A percentile compares a stretch with the other conserved stretches of the same genome.
These are phyloP conservation scores for Shinisaurus crocodilurus DNA, from an alignment of 2,113 vertebrate genomes.

Conservation along the genomic window DNA sequence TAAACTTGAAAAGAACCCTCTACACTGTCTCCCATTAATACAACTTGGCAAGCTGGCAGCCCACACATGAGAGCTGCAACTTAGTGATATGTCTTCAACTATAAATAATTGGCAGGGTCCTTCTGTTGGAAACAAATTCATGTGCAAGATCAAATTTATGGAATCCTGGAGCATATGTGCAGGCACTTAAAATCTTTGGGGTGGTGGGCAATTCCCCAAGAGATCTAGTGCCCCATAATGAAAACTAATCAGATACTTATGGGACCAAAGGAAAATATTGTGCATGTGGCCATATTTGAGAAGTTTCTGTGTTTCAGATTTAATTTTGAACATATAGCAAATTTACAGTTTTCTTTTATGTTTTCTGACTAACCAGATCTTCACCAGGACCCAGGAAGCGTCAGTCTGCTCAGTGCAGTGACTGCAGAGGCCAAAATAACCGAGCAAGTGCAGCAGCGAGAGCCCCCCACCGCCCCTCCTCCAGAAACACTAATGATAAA, in stretches of 20 bases:
- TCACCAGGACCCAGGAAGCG: constrained; percentile 86
- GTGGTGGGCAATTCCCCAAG: background rate
- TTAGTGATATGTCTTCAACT: background rate
- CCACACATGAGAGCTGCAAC: background rate
- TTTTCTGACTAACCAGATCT: constrained; percentile 75
- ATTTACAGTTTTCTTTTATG: constrained; percentile 55
- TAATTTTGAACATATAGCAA: constrained; percentile 21
- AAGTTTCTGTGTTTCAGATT: constrained; percentile 5
- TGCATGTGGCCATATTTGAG: constrained; percentile 21
- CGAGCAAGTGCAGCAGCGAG: constrained; percentile 80
- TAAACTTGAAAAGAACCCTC: background rate
- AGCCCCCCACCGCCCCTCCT: constrained; percentile 81
- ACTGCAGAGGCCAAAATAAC: constrained; percentile 85
- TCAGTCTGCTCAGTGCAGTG: constrained; percentile 82
- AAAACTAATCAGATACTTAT: background rate
- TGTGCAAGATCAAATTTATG: background rate
- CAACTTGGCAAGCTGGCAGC: background rate
- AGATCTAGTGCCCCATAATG: background rate
- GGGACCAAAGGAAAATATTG: background rate
- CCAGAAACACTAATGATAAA: constrained; percentile 83
- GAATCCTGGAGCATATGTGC: background rate
- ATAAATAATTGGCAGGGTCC: background rate
- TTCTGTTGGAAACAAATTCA: background rate
- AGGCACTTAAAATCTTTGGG: background rate
- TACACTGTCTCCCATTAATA: background rate